Base-by-base conservation (phyloP, 2,888 invertebrate species). In the Pharmacophagus antenor region DNA sequence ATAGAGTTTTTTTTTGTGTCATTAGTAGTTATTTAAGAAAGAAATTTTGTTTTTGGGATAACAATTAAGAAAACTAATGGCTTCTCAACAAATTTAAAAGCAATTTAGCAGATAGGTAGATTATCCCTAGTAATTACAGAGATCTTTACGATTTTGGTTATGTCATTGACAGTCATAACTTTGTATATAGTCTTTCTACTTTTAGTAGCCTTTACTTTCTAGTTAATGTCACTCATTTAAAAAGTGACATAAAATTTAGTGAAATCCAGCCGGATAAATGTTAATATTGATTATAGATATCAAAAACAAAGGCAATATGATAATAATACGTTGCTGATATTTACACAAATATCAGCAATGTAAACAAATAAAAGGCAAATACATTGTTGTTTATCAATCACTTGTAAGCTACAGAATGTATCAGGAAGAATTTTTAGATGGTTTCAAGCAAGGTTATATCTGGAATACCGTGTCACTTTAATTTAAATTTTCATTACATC, bases 21-120 rank as follows among this genome's bases (percentile, higher is more conserved):
- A 15, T 12, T 1, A 10, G 10, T 10, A 27, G 27, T 10, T 27
- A 10, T 27, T 6, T 27, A 27, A n/a, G n/a, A 10, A 27, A 27
- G 10, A 7, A 7, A 6, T 10, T 27, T 27, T 27, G 27, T 27
- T 6, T 27, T 37, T 37, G n/a, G n/a, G n/a, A 3, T 3, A n/a
- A 37, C n/a, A 37, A 37, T 5, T 37, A 37, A 37, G n/a, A 37
- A n/a, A 37, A 1, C 5, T 37, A 15, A 37, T 37, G 37, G n/a
- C 2, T 37, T n/a, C 37, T n/a, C 0, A 37, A n/a, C n/a, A 37
- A 37, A 37, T 37, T 37, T 37, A 37, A 37, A 37, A 37, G n/a
- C 37, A 37, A 37, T 37, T 37, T n/a, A 37, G 37, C n/a, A 37
- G 37, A 37, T 37, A n/a, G 37, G 37, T 37, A n/a, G 37, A 37